A percentile compares a stretch with the other conserved stretches of the same genome.
These are phyloP conservation scores for Synergus japonicus DNA, from an alignment of 2,888 invertebrate genomes.

Conservation along the genomic window DNA sequence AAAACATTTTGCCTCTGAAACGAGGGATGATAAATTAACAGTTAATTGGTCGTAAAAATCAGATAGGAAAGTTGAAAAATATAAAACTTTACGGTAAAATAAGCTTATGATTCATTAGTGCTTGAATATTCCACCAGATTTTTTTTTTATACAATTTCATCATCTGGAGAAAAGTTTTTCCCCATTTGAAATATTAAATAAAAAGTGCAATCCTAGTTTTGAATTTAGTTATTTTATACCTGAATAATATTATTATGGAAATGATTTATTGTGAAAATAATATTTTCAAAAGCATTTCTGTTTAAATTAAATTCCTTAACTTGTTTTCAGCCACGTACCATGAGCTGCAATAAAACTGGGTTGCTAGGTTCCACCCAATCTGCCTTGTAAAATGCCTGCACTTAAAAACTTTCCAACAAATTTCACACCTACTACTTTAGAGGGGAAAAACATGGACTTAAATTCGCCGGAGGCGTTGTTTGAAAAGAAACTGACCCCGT, in stretches of 20 bases:
- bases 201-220: too few relatives aligned
- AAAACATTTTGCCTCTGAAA: background rate
- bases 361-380: background rate
- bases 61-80: background rate
- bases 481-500: background rate
- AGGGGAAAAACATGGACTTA: background rate
- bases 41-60: background rate
- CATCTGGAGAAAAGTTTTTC: too few relatives aligned
- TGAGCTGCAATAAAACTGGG: background rate
- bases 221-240: too few relatives aligned
- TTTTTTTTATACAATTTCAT: too few relatives aligned
- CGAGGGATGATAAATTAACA: background rate
- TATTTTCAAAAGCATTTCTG: too few relatives aligned
- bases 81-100: too few relatives aligned
- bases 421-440: background rate
- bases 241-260: too few relatives aligned
- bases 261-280: too few relatives aligned
- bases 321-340: background rate
- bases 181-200: too few relatives aligned
- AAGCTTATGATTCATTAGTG: too few relatives aligned
- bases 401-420: constrained; percentile 10
- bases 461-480: background rate
- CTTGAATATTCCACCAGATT: too few relatives aligned
- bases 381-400: background rate
- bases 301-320: background rate